phyloP scores from a whole-genome alignment of 2,113 vertebrate species.

The Ornithorhynchus anatinus region DNA sequence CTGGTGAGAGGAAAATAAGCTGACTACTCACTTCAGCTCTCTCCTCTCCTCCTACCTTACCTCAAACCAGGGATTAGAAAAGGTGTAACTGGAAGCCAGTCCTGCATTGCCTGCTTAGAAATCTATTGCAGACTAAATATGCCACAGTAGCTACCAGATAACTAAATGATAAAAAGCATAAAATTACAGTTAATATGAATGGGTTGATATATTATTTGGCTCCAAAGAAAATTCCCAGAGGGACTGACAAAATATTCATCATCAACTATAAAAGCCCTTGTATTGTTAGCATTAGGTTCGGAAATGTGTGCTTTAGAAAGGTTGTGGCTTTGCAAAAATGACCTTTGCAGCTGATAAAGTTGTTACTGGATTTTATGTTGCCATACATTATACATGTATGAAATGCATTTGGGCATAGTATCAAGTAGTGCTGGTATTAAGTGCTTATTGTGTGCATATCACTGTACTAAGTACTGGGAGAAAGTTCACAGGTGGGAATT shows the following conservation, averaged over 20 bases:
- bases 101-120: not conserved
- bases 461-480: no score
- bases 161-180: rapidly evolving
- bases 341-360: no score
- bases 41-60: slow-evolving; percentile 21
- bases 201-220: not conserved
- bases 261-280: not conserved
- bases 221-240: not conserved
- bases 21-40: slow-evolving; percentile 31
- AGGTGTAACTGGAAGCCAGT: slow-evolving; percentile 36
- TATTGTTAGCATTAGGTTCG: not conserved
- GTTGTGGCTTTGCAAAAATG: not conserved
- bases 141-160: not conserved
- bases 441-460: no score
- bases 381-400: no score
- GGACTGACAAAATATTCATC: not conserved
- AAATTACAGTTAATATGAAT: not conserved
- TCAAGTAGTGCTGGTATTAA: no score
- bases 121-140: slow-evolving; percentile 13
- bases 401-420: no score
- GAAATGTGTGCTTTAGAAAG: not conserved
- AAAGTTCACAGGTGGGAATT: no score
- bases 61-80: slow-evolving; percentile 57
- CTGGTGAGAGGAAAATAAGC: slow-evolving; percentile 64
- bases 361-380: no score